Base-by-base conservation (phyloP, 2,888 invertebrate genomes). In the Theretra japonica region DNA sequence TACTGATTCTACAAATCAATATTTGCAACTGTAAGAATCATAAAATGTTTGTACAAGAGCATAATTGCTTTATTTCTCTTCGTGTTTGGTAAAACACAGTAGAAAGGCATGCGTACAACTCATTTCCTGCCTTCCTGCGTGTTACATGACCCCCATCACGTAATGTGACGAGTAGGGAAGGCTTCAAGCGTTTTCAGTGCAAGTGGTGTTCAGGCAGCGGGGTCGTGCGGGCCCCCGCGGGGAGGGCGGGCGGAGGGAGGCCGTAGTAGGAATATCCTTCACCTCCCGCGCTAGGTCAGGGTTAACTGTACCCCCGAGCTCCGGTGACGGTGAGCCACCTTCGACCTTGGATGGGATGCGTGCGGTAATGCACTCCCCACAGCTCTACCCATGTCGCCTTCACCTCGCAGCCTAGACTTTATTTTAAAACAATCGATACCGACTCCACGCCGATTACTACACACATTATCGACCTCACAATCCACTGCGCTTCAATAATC, bases 181-280 rank as follows among this genome's bases (percentile, higher is more conserved):
- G 88, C 82, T 84, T 86, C 85, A 86, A 88, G 77, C 83, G 82
- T 83, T 84, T 62, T 84, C 85, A 89, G 90, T 91, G 91, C 92
- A 91, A 90, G 91, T 88, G 91, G 90, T 86, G 87, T 80, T 80
- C 79, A 78, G 80, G 75, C 75, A 73, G 74, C 75, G 78, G 78
- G 78, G 75, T 70, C 72, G 74, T 73, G 85, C 82, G 84, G 80
- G 84, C 86, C 87, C 85, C 81, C 82, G 83, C 80, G 81, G 79
- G 83, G 86, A 85, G 82, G 81, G 80, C 82, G 86, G 85, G 82
- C 81, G 87, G 86, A 81, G 86, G 86, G 88, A 82, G 87, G 87
- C 84, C 88, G 91, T 90, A 90, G 92, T 92, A 93, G 93, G 89
- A 92, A 91, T 90, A 93, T 93, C 93, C 92, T 93, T 92, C 93